Base-by-base conservation (phyloP, 2,797 vertebrate species). In the Tapera naevia region DNA sequence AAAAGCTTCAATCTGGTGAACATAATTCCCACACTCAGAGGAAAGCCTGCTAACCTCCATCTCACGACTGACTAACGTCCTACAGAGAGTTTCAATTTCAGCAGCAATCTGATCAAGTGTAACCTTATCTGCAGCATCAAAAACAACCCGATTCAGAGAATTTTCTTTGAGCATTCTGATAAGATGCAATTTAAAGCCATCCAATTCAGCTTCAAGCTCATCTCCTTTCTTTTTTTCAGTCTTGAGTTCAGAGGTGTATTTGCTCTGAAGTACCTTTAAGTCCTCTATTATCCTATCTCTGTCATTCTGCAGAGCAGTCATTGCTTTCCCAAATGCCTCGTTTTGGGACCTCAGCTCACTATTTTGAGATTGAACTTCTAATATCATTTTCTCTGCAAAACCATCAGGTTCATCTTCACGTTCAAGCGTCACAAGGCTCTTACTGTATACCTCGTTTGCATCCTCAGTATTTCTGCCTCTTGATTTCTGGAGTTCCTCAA, bases 241-340 rank as follows among this genome's bases (percentile, higher is more conserved):
- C 75, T 93, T 22, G 48, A 99, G 98, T 57, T 99, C 98, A 7
- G 97, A 94, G 4, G 97, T 96, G 11, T 98, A 98, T 37, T 96
- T 93, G 96, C 88, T 98, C 35, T 98, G 97, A 74, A 99, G 97
- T 50, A 96, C 53, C 96, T 98, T 99, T 17, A 99, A 98, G 73
- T 99, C 98, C 16, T 98, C 98, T 15, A 99, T 98, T 74, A 98
- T 98, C 78, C 97, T 98, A 64, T 99, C 99, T 33, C 99, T 96
- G 83, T 99, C 98, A 8, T 98, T 96, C 94, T 99, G 99, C 92
- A 99, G 90, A 19, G 98, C 98, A 4, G 96, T 98, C 98, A 99
- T 98, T 13, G 98, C 98, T 95, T 98, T 98, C 65, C 98, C 97
- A 70, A 99, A 98, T 24, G 98, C 98, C 80, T 98, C 98, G 1